Evolutionary conservation across 1,140 invertebrate genomes (phyloP).

Genomic region (Anastatus disparis): DNA sequence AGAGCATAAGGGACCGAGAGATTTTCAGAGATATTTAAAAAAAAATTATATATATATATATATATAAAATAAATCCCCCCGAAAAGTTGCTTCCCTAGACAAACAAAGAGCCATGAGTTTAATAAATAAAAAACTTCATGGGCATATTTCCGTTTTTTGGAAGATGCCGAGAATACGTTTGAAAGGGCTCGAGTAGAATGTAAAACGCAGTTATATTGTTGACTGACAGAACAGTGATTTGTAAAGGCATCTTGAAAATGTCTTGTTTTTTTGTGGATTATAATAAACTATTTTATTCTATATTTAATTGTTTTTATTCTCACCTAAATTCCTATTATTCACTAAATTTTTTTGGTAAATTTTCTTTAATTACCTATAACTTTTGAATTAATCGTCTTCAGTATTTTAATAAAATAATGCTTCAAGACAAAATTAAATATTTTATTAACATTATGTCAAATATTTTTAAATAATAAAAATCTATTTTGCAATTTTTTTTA

Average conservation of each 20-base stretch:
- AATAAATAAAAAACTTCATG: not conserved
- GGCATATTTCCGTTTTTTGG: constrained; percentile 18
- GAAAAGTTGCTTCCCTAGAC: constrained; percentile 22
- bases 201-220: constrained; percentile 63
- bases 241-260: constrained; percentile 63
- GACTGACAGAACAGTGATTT: constrained; percentile 64
- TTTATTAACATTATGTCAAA: too few relatives aligned
- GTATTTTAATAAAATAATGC: too few relatives aligned
- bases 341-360: too few relatives aligned
- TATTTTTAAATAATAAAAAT: too few relatives aligned
- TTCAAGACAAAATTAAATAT: too few relatives aligned
- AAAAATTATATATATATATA: constrained; percentile 11
- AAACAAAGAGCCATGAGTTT: constrained; percentile 19
- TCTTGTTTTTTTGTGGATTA: constrained; percentile 68
- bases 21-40: constrained; percentile 30
- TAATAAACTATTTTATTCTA: constrained; percentile 69
- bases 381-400: too few relatives aligned
- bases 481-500: too few relatives aligned
- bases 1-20: constrained; percentile 32
- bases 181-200: constrained; percentile 46
- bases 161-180: constrained; percentile 12
- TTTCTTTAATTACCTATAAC: too few relatives aligned
- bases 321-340: too few relatives aligned
- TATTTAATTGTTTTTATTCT: constrained; percentile 1
- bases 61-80: constrained; percentile 13